phyloP scores from a whole-genome alignment of 2,797 vertebrate genomes.

The Pagetopsis macropterus region DNA sequence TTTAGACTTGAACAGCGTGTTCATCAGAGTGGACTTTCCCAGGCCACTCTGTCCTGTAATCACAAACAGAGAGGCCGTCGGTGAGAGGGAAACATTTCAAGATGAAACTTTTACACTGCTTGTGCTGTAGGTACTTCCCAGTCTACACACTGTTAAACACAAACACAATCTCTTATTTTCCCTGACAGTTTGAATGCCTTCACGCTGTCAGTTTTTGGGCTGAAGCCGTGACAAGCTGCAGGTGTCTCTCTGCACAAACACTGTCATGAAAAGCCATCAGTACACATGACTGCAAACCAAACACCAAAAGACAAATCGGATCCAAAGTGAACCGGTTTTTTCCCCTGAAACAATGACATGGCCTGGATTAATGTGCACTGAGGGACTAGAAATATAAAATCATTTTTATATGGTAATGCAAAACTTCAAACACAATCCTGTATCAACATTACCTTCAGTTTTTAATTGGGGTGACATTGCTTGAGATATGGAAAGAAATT shows the following conservation, averaged over 20 bases:
- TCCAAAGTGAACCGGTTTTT: not conserved
- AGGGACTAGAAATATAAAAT: constrained; percentile 1
- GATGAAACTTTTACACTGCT: not conserved
- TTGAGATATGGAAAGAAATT: too few relatives aligned
- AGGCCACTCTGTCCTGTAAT: constrained; percentile 93
- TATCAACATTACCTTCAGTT: not conserved
- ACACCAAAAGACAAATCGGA: constrained; percentile 14
- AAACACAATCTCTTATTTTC: constrained; percentile 16
- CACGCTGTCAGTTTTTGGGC: not conserved
- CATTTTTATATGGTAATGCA: not conserved
- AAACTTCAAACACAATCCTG: not conserved
- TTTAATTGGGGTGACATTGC: not conserved
- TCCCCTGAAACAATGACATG: not conserved
- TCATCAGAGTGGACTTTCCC: constrained; percentile 98
- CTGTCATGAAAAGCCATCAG: constrained; percentile 16
- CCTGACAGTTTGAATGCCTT: constrained; percentile 1
- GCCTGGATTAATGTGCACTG: not conserved
- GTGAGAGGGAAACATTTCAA: constrained; percentile 5
- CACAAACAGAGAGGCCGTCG: constrained; percentile 13
- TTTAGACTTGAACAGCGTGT: constrained; percentile 98
- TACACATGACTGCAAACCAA: constrained; percentile 24
- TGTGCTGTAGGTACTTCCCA: not conserved
- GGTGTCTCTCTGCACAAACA: constrained; percentile 40
- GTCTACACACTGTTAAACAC: constrained; percentile 19
- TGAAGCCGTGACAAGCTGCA: constrained; percentile 42